phyloP scores from a whole-genome alignment of 2,797 vertebrate species.

The Cichlasoma orientale region DNA sequence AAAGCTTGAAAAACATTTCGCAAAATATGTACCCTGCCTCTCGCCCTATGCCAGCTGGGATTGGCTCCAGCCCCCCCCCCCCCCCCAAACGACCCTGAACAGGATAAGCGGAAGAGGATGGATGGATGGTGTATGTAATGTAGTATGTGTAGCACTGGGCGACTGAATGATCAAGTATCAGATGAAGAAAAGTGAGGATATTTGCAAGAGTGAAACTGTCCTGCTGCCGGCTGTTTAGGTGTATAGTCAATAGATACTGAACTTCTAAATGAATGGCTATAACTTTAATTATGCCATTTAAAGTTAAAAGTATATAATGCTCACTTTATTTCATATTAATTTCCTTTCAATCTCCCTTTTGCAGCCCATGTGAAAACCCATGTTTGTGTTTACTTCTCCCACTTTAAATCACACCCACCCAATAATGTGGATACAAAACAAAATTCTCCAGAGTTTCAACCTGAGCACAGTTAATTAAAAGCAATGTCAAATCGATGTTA shows the following conservation, averaged over 20 bases:
- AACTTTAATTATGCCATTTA: no score
- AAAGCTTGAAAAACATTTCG: not conserved
- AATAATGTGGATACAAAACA: not conserved
- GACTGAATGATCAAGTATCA: not conserved
- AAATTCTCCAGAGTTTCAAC: not conserved
- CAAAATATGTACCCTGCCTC: not conserved
- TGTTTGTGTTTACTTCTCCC: not conserved
- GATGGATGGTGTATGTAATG: not conserved
- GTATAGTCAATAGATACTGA: no score
- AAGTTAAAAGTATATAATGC: no score
- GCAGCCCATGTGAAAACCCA: not conserved
- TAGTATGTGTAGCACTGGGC: not conserved
- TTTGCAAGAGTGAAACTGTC: not conserved
- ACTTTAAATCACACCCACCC: not conserved
- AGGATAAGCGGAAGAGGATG: no score
- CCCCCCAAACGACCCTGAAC: no score
- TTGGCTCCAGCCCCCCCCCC: no score
- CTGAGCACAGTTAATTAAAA: conserved; percentile 33
- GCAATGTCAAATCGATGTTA: conserved; percentile 1
- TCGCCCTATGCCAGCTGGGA: no score
- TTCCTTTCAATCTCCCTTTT: not conserved
- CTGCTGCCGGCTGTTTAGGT: not conserved
- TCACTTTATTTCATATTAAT: not conserved
- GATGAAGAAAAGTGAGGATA: not conserved
- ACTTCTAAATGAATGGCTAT: no score